Conservation (phyloP, 2,797 vertebrate species). For the Catharus ustulatus region DNA sequence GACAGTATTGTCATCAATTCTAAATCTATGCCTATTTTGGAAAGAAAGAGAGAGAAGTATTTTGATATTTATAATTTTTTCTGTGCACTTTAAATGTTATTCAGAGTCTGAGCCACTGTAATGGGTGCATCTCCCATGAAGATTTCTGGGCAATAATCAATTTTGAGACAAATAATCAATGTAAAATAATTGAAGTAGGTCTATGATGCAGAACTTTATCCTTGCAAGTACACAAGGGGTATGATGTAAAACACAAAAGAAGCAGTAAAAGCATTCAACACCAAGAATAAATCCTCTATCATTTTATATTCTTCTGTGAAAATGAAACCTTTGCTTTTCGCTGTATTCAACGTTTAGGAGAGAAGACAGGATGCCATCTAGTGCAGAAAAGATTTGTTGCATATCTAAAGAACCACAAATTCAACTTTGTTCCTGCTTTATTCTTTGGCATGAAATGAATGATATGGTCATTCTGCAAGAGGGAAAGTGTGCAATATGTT, state of each 20-base stretch:
- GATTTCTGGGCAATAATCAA: neutral
- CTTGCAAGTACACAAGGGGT: neutral
- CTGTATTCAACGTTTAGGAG: neutral
- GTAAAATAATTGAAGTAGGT: neutral
- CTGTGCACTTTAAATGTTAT: neutral
- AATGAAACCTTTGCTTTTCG: neutral
- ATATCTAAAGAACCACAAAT: neutral
- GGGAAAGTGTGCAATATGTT: neutral
- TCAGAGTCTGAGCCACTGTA: neutral
- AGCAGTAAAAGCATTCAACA: neutral
- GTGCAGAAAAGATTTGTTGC: neutral
- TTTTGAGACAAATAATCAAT: neutral
- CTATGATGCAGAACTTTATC: neutral
- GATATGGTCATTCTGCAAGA: neutral
- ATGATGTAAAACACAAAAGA: neutral
- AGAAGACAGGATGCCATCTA: slow-evolving; percentile 20
- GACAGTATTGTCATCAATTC: neutral
- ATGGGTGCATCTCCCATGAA: neutral
- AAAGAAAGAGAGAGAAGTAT: neutral
- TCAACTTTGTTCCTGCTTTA: neutral
- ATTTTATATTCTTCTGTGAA: neutral
- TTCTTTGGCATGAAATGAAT: neutral
- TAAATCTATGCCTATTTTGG: neutral
- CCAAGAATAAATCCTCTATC: neutral
- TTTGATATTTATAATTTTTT: slow-evolving; percentile 14